Percentiles rank a stretch among this genome's conserved stretches.
These are phyloP conservation scores for Cyanistes caeruleus DNA, from an alignment of 2,113 vertebrate species.

Conservation along the genomic window DNA sequence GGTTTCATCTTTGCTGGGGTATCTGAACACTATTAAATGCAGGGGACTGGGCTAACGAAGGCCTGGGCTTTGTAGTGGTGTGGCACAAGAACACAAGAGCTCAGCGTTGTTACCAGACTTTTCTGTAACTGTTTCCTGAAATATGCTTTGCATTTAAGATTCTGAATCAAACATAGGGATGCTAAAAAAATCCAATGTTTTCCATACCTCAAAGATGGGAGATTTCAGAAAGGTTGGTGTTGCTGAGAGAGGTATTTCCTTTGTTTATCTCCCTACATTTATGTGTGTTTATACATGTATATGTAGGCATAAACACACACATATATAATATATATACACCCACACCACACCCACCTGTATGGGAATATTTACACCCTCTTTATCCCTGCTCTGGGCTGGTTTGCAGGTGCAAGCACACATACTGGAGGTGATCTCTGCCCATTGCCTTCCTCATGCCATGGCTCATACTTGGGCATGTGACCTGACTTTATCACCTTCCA, in stretches of 20 bases:
- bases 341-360: rapidly evolving
- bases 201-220: background rate
- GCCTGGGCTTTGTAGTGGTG: slow-evolving; percentile 49
- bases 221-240: background rate
- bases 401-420: background rate
- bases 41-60: background rate
- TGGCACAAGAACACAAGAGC: slow-evolving; percentile 52
- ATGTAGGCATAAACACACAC: background rate
- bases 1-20: slow-evolving; percentile 23
- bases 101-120: background rate
- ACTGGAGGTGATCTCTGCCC: background rate
- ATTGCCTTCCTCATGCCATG: background rate
- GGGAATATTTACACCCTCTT: background rate
- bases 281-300: background rate
- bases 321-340: rapidly evolving
- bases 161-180: slow-evolving; percentile 21
- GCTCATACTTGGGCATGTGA: background rate
- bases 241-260: background rate
- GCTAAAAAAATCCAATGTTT: slow-evolving; percentile 40
- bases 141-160: slow-evolving; percentile 60
- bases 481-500: background rate
- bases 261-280: background rate
- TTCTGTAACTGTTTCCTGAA: slow-evolving; percentile 63
- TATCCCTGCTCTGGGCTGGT: background rate
- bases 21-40: background rate